phyloP scores from a whole-genome alignment of 2,113 vertebrate species.

The Cathartes aura region DNA sequence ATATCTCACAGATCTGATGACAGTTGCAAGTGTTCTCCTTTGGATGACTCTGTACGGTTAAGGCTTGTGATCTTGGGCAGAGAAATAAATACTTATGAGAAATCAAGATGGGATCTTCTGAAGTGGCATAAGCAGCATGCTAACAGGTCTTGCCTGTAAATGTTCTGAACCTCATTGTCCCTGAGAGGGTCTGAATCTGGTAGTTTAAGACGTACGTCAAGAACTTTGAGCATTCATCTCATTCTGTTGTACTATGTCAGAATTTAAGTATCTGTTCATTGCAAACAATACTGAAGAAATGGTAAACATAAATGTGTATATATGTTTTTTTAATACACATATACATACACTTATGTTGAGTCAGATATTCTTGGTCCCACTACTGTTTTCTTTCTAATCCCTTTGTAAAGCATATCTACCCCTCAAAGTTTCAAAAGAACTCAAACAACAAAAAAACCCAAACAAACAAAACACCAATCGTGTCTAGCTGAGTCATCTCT shows the following conservation, averaged over 20 bases:
- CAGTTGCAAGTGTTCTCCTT: not conserved
- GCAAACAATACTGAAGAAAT: not conserved
- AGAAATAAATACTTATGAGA: not conserved
- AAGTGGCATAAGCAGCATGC: not conserved
- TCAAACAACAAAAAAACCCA: not conserved
- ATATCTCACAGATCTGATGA: not conserved
- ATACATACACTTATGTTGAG: fast-evolving
- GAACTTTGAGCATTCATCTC: not conserved
- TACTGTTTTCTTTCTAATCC: not conserved
- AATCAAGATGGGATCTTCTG: not conserved
- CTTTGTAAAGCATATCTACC: not conserved
- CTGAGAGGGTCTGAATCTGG: not conserved
- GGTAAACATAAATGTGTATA: not conserved
- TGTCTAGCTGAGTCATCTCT: not conserved
- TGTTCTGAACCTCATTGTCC: not conserved
- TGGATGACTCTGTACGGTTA: not conserved
- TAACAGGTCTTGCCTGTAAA: not conserved
- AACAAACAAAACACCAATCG: not conserved
- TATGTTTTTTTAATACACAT: not conserved
- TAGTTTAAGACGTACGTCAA: not conserved
- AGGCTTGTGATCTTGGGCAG: not conserved
- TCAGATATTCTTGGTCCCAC: not conserved
- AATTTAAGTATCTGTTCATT: not conserved
- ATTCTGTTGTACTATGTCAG: not conserved
- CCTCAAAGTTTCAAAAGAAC: not conserved